Percentiles rank a stretch among this genome's conserved stretches.
Conservation (phyloP, 2,888 invertebrate species). For the Drosophila borealis region DNA sequence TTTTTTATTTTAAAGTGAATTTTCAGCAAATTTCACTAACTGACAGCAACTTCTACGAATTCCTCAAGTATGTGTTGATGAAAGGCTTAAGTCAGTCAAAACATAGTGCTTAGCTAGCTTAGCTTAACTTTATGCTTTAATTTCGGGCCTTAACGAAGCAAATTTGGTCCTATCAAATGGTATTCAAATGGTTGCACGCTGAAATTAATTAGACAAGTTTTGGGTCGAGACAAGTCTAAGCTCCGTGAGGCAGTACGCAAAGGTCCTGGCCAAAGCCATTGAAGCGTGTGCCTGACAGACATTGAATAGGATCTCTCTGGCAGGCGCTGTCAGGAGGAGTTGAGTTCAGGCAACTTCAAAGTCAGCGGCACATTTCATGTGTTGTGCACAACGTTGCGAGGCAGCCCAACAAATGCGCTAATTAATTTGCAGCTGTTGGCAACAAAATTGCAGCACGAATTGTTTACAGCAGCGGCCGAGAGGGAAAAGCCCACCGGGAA, state of each 20-base stretch:
- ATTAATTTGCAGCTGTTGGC: slow-evolving; percentile 56
- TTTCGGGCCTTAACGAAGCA: not conserved
- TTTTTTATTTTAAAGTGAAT: not conserved
- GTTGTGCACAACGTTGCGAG: slow-evolving; percentile 2
- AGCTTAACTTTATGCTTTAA: not conserved
- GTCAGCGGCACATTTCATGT: slow-evolving; percentile 11
- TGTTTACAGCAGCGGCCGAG: not conserved
- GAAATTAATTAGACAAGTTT: slow-evolving; percentile 46
- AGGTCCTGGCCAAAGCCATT: not conserved
- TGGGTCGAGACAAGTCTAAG: slow-evolving; percentile 6
- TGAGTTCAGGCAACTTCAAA: slow-evolving; percentile 51
- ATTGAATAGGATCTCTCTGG: slow-evolving; percentile 14
- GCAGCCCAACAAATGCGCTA: slow-evolving; percentile 35
- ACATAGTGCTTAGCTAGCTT: not conserved
- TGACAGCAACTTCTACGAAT: not conserved
- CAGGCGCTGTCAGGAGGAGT: slow-evolving; percentile 29
- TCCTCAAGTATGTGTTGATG: not conserved
- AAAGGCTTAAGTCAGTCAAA: slow-evolving; percentile 1
- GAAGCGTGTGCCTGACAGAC: slow-evolving; percentile 27
- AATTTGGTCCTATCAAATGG: not conserved
- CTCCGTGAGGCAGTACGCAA: not conserved
- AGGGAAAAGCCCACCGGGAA: not conserved
- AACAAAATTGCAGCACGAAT: slow-evolving; percentile 5
- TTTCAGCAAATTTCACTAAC: not conserved
- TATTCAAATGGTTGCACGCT: slow-evolving; percentile 25